A percentile compares a stretch with the other conserved stretches of the same genome.
Conservation (phyloP, 30 jellyfish, hydroid and myxozoan genomes). For the Pseudorhiza aurosa region DNA sequence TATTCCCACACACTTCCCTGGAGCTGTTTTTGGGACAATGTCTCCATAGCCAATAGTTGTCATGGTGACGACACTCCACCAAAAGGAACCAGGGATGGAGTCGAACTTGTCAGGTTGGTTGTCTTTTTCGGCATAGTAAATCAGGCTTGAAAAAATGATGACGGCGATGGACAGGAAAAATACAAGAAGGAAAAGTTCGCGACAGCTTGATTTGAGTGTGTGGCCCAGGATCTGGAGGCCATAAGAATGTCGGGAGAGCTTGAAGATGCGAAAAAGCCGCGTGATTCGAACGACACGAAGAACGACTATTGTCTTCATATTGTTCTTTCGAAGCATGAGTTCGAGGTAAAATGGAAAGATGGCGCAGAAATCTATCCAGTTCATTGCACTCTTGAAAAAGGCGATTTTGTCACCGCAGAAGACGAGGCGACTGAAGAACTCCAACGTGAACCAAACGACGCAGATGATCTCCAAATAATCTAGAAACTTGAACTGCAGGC, state of each 20-base stretch:
- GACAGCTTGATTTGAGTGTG: conserved; percentile 86
- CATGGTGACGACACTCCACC: conserved; percentile 98
- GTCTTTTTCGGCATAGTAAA: conserved; percentile 89
- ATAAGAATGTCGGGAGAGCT: conserved; percentile 86
- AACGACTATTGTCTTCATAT: conserved; percentile 85
- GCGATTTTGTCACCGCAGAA: conserved; percentile 59
- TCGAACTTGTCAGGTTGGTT: conserved; percentile 60
- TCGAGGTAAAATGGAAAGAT: conserved; percentile 83
- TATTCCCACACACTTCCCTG: conserved; percentile 89
- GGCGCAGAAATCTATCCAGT: conserved; percentile 94
- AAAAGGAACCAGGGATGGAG: conserved; percentile 90
- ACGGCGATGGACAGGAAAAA: conserved; percentile 91
- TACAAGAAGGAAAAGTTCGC: conserved; percentile 81
- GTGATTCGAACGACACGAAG: conserved; percentile 84
- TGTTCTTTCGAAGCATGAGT: conserved; percentile 48
- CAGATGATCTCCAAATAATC: conserved; percentile 72
- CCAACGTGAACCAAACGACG: conserved; percentile 87
- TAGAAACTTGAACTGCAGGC: conserved; percentile 47
- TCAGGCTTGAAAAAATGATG: conserved; percentile 84
- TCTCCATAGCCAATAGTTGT: conserved; percentile 96
- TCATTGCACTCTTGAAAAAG: conserved; percentile 71
- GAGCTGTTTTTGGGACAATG: conserved; percentile 80
- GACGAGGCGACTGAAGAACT: conserved; percentile 62
- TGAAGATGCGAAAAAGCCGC: conserved; percentile 86
- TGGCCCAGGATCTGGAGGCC: conserved; percentile 94